Percentiles rank a stretch among this genome's conserved stretches.
Conservation (phyloP, 2,888 invertebrate genomes). For the Scotopteryx bipunctaria region DNA sequence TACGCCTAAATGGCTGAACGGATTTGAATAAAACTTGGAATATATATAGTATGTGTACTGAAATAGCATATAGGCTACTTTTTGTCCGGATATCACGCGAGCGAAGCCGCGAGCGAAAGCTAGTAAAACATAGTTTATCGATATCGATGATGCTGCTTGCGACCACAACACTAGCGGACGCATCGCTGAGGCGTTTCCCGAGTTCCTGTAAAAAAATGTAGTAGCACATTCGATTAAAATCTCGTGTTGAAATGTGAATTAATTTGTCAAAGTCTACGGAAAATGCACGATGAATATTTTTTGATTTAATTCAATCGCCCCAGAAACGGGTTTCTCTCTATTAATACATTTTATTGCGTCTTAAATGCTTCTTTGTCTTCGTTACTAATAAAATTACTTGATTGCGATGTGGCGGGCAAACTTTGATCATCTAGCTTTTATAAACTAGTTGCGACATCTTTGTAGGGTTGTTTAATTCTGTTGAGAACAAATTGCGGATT, state of each 20-base stretch:
- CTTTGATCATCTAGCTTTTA: constrained; percentile 50
- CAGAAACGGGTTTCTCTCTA: constrained; percentile 65
- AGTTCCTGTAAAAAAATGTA: constrained; percentile 54
- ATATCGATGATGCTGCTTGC: constrained; percentile 19
- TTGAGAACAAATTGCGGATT: constrained; percentile 12
- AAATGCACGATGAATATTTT: constrained; percentile 42
- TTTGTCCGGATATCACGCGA: too few species aligned
- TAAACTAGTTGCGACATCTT: constrained; percentile 18
- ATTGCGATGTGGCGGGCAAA: constrained; percentile 45
- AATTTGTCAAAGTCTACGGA: constrained; percentile 64
- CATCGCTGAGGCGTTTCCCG: constrained; percentile 49
- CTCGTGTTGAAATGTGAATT: constrained; percentile 64
- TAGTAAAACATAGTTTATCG: too few species aligned
- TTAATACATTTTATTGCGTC: constrained; percentile 68
- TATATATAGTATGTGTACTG: too few species aligned
- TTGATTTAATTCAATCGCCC: constrained; percentile 54
- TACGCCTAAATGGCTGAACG: too few species aligned
- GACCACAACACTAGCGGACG: constrained; percentile 55
- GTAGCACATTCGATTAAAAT: constrained; percentile 65
- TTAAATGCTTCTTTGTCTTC: constrained; percentile 74
- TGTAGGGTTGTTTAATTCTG: constrained; percentile 10
- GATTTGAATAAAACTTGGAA: too few species aligned
- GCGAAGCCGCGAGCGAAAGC: too few species aligned
- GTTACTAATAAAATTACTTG: constrained; percentile 64
- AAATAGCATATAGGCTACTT: too few species aligned